Conservation (phyloP, 2,888 invertebrate species). For the Diaphora mendica region DNA sequence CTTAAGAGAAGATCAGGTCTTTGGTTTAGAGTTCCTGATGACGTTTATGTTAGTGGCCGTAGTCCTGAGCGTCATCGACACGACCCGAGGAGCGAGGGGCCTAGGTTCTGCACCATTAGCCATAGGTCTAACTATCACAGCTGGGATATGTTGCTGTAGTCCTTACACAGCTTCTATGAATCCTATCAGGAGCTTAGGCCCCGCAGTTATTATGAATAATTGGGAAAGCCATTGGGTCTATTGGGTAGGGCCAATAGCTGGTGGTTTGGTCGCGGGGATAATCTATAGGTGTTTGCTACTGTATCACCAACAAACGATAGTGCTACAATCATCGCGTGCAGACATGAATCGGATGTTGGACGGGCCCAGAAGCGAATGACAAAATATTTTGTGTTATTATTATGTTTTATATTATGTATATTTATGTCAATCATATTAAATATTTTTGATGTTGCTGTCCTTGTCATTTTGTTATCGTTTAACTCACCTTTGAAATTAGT, state of each 20-base stretch:
- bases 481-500: background rate
- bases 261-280: conserved; percentile 50
- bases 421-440: background rate
- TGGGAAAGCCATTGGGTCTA: conserved; percentile 53
- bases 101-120: conserved; percentile 56
- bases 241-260: conserved; percentile 52
- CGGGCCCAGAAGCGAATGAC: background rate
- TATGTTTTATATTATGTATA: background rate
- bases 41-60: conserved; percentile 53
- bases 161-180: conserved; percentile 54
- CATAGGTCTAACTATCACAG: conserved; percentile 53
- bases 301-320: conserved; percentile 1
- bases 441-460: background rate
- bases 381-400: background rate
- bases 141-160: conserved; percentile 48
- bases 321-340: background rate
- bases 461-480: background rate
- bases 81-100: conserved; percentile 45
- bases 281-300: conserved; percentile 48
- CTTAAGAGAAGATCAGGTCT: conserved; percentile 30
- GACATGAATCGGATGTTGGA: background rate
- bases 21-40: conserved; percentile 52
- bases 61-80: conserved; percentile 48
- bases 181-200: conserved; percentile 50
- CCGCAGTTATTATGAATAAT: conserved; percentile 49